Evolutionary conservation across 2,888 invertebrate genomes (phyloP).

Genomic region (Orgyia antiqua): DNA sequence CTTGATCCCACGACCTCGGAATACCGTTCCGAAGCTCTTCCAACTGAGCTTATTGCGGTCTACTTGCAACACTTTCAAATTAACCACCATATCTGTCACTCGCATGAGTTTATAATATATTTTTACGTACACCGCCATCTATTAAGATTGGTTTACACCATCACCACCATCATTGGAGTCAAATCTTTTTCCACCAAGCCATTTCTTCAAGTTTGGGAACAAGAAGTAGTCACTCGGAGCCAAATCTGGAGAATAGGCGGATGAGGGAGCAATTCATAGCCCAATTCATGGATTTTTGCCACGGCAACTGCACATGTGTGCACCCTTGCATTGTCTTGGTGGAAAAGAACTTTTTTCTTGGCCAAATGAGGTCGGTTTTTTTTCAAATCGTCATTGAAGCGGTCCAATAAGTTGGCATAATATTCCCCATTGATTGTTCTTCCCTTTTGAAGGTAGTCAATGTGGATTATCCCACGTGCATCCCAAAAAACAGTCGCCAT

Average conservation of each 20-base stretch:
- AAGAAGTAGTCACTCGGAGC: too few relatives aligned
- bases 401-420: constrained; percentile 22
- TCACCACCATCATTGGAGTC: constrained; percentile 4
- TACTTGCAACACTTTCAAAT: too few relatives aligned
- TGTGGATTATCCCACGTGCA: constrained; percentile 21
- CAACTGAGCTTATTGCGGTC: neutral
- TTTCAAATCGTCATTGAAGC: constrained; percentile 17
- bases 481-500: constrained; percentile 28
- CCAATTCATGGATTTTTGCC: too few relatives aligned
- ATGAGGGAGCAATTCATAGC: constrained; percentile 8
- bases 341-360: constrained; percentile 26
- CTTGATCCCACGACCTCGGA: too few relatives aligned
- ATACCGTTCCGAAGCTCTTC: neutral
- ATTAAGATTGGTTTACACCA: too few relatives aligned
- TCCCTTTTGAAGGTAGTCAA: constrained; percentile 22
- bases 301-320: too few relatives aligned
- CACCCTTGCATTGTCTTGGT: too few relatives aligned
- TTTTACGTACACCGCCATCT: too few relatives aligned
- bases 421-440: constrained; percentile 23
- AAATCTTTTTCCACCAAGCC: constrained; percentile 6
- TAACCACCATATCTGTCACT: too few relatives aligned
- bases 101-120: too few relatives aligned
- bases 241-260: constrained; percentile 4
- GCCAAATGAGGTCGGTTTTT: constrained; percentile 22
- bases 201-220: constrained; percentile 11